Percentiles rank a stretch among this genome's conserved stretches.
Evolutionary conservation across 2,888 invertebrate genomes (phyloP).

Genomic region (Torymus auratus): DNA sequence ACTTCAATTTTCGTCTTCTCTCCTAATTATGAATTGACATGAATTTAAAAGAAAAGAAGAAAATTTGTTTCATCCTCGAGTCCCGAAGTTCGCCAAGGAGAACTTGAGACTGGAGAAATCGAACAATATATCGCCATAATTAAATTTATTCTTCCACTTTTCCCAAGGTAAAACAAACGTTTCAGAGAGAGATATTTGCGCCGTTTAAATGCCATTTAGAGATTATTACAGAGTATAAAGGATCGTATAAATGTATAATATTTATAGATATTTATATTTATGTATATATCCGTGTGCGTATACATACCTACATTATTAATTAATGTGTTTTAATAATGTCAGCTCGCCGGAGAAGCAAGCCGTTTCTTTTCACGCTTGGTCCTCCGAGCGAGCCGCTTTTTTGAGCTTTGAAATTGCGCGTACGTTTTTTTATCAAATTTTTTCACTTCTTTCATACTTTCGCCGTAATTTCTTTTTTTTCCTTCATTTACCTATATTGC

Average conservation of each 20-base stretch:
- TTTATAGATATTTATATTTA: constrained; percentile 63
- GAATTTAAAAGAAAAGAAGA: constrained; percentile 47
- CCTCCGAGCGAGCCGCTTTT: constrained; percentile 76
- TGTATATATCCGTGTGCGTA: constrained; percentile 67
- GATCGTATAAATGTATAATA: constrained; percentile 70
- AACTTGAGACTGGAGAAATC: constrained; percentile 31
- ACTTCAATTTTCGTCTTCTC: constrained; percentile 64
- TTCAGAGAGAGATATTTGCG: constrained; percentile 65
- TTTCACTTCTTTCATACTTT: constrained; percentile 46
- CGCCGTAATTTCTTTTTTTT: constrained; percentile 56
- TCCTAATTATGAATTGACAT: constrained; percentile 54
- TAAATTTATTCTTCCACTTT: constrained; percentile 27
- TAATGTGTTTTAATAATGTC: constrained; percentile 62
- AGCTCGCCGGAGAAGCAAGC: constrained; percentile 77
- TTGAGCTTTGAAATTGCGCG: constrained; percentile 70
- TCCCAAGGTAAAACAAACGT: constrained; percentile 25
- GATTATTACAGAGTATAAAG: constrained; percentile 70
- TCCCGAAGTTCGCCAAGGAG: constrained; percentile 1
- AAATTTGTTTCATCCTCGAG: constrained; percentile 31
- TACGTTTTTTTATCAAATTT: constrained; percentile 66
- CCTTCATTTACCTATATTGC: constrained; percentile 50
- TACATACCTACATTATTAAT: constrained; percentile 63
- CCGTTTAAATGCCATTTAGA: constrained; percentile 68
- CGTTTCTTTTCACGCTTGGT: constrained; percentile 68
- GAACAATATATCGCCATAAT: constrained; percentile 44